Evolutionary conservation across 2,888 invertebrate species (phyloP).

Genomic region (Dryobota labecula): DNA sequence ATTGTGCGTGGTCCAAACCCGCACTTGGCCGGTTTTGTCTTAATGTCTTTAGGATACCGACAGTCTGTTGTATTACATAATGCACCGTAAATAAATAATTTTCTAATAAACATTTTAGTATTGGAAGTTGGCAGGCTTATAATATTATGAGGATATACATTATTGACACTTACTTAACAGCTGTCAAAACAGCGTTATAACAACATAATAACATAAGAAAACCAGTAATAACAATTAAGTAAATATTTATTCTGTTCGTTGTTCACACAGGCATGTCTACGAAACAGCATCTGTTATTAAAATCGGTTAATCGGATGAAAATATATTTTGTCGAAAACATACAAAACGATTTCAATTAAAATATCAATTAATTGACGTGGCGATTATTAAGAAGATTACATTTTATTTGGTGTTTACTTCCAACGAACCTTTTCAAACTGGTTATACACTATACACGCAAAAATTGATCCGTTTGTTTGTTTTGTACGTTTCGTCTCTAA

Average conservation of each 20-base stretch:
- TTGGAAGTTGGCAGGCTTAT: too few species aligned
- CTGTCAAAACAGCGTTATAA: not conserved
- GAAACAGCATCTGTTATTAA: slow-evolving; percentile 27
- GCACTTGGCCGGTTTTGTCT: too few species aligned
- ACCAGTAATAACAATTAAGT: not conserved
- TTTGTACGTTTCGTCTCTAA: not conserved
- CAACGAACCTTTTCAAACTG: slow-evolving; percentile 12
- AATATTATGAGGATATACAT: not conserved
- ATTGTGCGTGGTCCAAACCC: too few species aligned
- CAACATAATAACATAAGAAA: not conserved
- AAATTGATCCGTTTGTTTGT: not conserved
- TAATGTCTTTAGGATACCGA: too few species aligned
- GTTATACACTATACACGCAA: not conserved
- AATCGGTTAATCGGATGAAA: slow-evolving; percentile 17
- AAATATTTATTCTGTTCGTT: slow-evolving; percentile 10
- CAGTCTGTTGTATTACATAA: too few species aligned
- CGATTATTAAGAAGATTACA: slow-evolving; percentile 28
- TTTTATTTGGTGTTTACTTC: slow-evolving; percentile 27
- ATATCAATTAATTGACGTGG: slow-evolving; percentile 35
- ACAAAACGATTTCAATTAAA: slow-evolving; percentile 42
- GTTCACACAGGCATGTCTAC: not conserved
- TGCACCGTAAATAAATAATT: too few species aligned
- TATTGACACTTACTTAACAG: not conserved
- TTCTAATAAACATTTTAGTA: too few species aligned
- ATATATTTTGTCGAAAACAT: slow-evolving; percentile 7